Conservation (phyloP, 2,113 vertebrate genomes). For the Alces alces region DNA sequence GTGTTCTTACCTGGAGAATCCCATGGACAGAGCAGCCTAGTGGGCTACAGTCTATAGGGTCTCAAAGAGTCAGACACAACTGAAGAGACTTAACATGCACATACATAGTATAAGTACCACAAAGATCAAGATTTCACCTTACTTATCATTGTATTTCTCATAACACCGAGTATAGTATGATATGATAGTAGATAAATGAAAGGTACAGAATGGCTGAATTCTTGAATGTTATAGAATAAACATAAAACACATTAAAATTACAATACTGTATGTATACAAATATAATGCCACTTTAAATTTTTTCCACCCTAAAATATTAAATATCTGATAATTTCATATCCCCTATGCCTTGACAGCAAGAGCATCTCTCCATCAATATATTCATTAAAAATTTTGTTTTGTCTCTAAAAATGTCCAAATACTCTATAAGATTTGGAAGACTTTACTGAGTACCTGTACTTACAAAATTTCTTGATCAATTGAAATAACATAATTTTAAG, state of each 20-base stretch:
- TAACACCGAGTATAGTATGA: background rate
- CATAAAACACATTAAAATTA: background rate
- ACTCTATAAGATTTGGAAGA: background rate
- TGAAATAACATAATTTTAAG: background rate
- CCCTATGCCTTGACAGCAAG: background rate
- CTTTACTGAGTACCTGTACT: background rate
- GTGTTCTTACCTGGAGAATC: background rate
- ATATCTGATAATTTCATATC: background rate
- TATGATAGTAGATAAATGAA: background rate
- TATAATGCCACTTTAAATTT: background rate
- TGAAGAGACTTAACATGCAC: background rate
- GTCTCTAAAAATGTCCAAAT: background rate
- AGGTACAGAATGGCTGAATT: background rate
- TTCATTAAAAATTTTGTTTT: background rate
- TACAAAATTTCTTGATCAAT: background rate
- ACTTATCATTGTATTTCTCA: background rate
- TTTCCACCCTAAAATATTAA: background rate
- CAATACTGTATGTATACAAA: background rate
- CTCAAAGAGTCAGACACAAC: background rate
- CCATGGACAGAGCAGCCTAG: background rate
- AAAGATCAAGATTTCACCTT: background rate
- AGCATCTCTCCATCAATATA: background rate
- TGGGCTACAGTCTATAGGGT: background rate
- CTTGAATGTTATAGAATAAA: background rate
- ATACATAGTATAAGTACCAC: background rate